Conservation (phyloP, 2,113 vertebrate species). For the Sinocyclocheilus maitianheensis region DNA sequence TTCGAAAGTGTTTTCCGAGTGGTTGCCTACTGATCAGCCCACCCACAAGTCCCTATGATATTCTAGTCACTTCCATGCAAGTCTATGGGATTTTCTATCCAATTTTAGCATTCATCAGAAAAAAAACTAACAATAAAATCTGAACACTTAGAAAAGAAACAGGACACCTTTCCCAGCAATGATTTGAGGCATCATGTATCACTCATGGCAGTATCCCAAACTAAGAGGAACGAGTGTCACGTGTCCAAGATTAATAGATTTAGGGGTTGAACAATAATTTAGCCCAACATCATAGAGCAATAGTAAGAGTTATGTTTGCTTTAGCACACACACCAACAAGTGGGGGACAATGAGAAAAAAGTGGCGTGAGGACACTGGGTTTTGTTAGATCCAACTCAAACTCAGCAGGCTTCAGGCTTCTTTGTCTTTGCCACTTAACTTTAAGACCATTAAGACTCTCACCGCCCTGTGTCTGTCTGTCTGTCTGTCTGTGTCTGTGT, state of each 20-base stretch:
- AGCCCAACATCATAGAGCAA: background rate
- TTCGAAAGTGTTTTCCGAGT: background rate
- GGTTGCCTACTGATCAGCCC: background rate
- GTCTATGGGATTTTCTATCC: background rate
- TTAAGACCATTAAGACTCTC: background rate
- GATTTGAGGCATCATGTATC: background rate
- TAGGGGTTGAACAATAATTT: background rate
- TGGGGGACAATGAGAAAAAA: background rate
- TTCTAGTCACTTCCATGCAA: background rate
- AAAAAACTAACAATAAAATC: background rate
- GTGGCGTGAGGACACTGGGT: background rate
- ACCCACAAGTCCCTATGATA: background rate
- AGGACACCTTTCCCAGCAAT: background rate
- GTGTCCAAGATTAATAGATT: background rate
- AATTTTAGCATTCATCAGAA: background rate
- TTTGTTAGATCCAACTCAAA: background rate
- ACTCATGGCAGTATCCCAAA: background rate
- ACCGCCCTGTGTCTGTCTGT: background rate
- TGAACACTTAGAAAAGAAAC: background rate
- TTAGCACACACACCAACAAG: too few species aligned
- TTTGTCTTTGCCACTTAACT: slow-evolving; percentile 4
- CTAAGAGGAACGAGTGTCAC: background rate
- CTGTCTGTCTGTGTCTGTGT: too few species aligned
- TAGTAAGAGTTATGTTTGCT: background rate
- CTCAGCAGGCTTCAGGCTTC: background rate